These are phyloP conservation scores for Microcebus tavaratra DNA, from an alignment of 2,113 vertebrate genomes.

Conservation along the genomic window DNA sequence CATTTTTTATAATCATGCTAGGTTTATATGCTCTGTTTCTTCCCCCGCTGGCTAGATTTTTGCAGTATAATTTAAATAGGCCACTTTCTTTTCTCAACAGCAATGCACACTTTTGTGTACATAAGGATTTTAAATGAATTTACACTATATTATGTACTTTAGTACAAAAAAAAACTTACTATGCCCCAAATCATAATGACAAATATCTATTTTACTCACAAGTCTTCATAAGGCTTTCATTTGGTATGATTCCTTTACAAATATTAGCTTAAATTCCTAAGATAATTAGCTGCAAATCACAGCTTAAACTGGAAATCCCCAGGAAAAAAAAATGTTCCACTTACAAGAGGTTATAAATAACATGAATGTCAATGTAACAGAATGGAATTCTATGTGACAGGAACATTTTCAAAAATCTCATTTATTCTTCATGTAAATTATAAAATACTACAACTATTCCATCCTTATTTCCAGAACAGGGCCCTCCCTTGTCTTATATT, in stretches of 20 bases:
- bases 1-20: neutral
- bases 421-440: neutral
- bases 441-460: neutral
- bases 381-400: neutral
- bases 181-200: neutral
- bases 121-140: neutral
- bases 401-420: neutral
- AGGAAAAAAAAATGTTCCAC: neutral
- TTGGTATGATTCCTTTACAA: neutral
- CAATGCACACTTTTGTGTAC: neutral
- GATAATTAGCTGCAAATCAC: neutral
- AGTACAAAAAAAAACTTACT: neutral
- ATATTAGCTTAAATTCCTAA: conserved; percentile 20
- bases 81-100: neutral
- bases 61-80: neutral
- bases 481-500: neutral
- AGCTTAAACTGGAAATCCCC: neutral
- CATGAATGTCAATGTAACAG: neutral
- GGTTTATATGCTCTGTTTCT: neutral
- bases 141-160: neutral
- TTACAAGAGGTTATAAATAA: conserved; percentile 20
- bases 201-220: neutral
- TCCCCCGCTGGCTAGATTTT: neutral
- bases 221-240: neutral
- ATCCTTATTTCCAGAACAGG: neutral